A percentile compares a stretch with the other conserved stretches of the same genome.
Evolutionary conservation across 1,140 invertebrate genomes (phyloP).

Genomic region (Sitophilus oryzae): DNA sequence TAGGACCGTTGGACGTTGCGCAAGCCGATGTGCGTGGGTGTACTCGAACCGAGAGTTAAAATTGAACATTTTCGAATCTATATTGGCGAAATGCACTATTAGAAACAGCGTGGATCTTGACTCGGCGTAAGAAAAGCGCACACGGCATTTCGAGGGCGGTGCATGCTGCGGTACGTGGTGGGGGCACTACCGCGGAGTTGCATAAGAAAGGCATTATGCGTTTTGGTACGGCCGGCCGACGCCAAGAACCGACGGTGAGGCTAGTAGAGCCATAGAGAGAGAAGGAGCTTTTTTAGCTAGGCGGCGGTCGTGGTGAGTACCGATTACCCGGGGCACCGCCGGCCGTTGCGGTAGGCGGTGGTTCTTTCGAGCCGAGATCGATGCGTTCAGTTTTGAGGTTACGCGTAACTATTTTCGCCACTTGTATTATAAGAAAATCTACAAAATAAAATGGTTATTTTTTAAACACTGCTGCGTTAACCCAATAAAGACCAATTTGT

Average conservation of each 20-base stretch:
- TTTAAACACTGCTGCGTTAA: no score
- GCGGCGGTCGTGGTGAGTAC: slow-evolving; percentile 1
- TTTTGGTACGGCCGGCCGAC: slow-evolving; percentile 25
- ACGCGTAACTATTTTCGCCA: no score
- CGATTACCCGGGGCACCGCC: not conserved
- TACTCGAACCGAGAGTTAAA: slow-evolving; percentile 16
- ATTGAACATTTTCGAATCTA: slow-evolving; percentile 26
- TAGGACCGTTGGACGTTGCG: not conserved
- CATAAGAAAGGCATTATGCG: slow-evolving; percentile 28
- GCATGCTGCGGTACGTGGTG: slow-evolving; percentile 2
- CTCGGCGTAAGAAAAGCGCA: slow-evolving; percentile 22
- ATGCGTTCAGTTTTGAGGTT: no score
- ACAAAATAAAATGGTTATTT: no score
- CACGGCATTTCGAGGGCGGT: slow-evolving; percentile 23
- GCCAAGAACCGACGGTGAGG: slow-evolving; percentile 5
- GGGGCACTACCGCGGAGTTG: slow-evolving; percentile 17
- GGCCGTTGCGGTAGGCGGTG: no score
- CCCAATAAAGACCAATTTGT: no score
- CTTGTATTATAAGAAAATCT: no score
- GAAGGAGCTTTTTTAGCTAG: slow-evolving; percentile 8
- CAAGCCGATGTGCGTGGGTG: slow-evolving; percentile 20
- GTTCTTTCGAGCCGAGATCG: no score
- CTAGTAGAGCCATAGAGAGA: slow-evolving; percentile 4
- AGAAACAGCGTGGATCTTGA: slow-evolving; percentile 19
- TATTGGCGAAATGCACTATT: slow-evolving; percentile 24